Base-by-base conservation (phyloP, 2,797 vertebrate species). In the Acipenser oxyrinchus region DNA sequence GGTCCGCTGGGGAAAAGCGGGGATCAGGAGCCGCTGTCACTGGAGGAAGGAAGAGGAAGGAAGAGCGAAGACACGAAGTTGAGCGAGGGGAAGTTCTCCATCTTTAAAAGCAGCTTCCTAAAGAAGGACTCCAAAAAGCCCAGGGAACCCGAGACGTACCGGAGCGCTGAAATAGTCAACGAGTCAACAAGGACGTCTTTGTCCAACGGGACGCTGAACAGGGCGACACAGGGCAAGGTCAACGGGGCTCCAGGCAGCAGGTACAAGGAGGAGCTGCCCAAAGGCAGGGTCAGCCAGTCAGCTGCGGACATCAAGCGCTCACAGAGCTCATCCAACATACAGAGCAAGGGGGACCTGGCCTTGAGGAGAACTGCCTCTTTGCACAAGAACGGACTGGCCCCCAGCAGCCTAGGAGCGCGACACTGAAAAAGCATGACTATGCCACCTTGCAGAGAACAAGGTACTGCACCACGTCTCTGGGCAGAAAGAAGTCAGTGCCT, bases 281-380 rank as follows among this genome's bases (percentile, higher is more conserved):
- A 89, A 0, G 85, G 81, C 50, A 85, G 81, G 11, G 69, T 73
- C 1, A 75, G 73, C 65, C 76, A 69, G 60, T 66, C 69, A 0
- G n/a, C 78, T 0, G 62, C 74, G 1, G 84, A 91, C 6, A 87
- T 93, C 69, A 86, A 81, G 6, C 90, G 91, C 7, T 93, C 91
- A 0, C 94, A 92, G 70, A 93, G 93, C 81, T 94, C 93, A 0
- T 88, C 88, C 70, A 91, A 83, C 72, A 91, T 94, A 48, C 87
- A 89, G 10, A 83, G 70, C 2, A 93, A 86, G 74, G 74, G 81
- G 0, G 83, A 89, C 55, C 83, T 76, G 65, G 70, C 66, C 3
- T 69, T 88, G 55, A 83, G 80, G 13, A 82, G 90, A 68, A 89
- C 91, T 0, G 79, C 85, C 0, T 93, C 93, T 0, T 70, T 94